phyloP scores from a whole-genome alignment of 1,140 invertebrate species.

The silkworm (Bombyx mori) region ASM3026992v2 NC_085125.1:4919001-4919500 shows the following conservation, averaged over 20 bases:
- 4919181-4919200: conserved; percentile 63
- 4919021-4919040: conserved; percentile 70
- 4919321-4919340: conserved; percentile 48
- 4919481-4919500: conserved; percentile 62
- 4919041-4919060: conserved; percentile 72
- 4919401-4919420: conserved; percentile 61
- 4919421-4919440: conserved; percentile 50
- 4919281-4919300: conserved; percentile 54
- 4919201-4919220: conserved; percentile 55
- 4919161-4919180: conserved; percentile 71
- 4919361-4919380: conserved; percentile 64
- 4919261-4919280: conserved; percentile 63
- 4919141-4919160: conserved; percentile 71
- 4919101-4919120: conserved; percentile 73
- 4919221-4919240: conserved; percentile 57
- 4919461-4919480: conserved; percentile 62
- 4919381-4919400: conserved; percentile 66
- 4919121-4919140: conserved; percentile 74
- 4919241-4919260: conserved; percentile 62
- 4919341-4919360: conserved; percentile 45
- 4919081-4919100: conserved; percentile 69
- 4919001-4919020: conserved; percentile 49
- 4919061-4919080: conserved; percentile 73
- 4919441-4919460: conserved; percentile 52
- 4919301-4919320: conserved; percentile 59